phyloP scores from a whole-genome alignment of 2,888 invertebrate species.

The Myathropa florea region DNA sequence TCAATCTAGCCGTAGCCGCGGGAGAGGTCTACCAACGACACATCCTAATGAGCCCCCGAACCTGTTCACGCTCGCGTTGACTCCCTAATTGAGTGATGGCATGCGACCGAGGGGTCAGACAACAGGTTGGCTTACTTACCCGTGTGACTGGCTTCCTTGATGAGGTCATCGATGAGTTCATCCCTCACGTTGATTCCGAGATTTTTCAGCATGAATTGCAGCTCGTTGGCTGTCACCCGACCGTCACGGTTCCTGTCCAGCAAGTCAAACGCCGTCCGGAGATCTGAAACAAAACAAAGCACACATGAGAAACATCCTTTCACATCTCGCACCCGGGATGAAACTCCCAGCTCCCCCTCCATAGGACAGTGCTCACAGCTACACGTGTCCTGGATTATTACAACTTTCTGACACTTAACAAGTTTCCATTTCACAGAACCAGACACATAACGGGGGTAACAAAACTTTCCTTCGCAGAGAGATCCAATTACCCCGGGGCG shows the following conservation, averaged over 20 bases:
- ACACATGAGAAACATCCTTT: background rate
- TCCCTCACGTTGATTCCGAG: constrained; percentile 89
- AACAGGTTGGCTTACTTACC: constrained; percentile 81
- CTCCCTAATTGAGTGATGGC: background rate
- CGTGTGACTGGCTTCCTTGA: constrained; percentile 88
- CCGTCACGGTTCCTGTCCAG: constrained; percentile 90
- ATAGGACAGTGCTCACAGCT: background rate
- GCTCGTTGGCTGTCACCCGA: constrained; percentile 87
- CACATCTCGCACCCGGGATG: background rate
- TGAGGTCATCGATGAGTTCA: constrained; percentile 87
- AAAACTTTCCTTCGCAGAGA: constrained; percentile 27
- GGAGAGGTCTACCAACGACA: background rate
- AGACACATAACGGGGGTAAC: background rate
- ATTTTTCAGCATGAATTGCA: constrained; percentile 90
- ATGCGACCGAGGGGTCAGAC: background rate
- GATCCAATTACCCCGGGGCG: constrained; percentile 49
- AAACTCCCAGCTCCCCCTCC: background rate
- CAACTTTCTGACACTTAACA: constrained; percentile 27
- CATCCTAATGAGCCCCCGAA: background rate
- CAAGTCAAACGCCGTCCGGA: constrained; percentile 89
- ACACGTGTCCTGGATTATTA: constrained; percentile 14
- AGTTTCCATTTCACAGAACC: constrained; percentile 22
- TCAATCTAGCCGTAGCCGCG: constrained; percentile 11
- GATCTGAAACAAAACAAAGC: constrained; percentile 81
- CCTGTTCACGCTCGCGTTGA: background rate